Base-by-base conservation (phyloP, 2,797 vertebrate species). In the Acestrorhynchus altus region DNA sequence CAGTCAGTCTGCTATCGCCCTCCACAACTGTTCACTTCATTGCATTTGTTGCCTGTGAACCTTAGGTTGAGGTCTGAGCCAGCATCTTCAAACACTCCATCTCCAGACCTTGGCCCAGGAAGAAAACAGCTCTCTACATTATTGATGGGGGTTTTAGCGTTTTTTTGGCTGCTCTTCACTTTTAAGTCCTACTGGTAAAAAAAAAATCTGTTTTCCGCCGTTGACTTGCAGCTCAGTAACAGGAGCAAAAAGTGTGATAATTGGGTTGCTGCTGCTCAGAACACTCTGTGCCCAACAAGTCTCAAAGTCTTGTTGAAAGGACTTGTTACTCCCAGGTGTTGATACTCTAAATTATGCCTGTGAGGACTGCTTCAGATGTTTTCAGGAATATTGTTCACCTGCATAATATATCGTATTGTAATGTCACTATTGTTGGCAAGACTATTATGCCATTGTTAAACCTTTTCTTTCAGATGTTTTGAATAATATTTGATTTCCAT, bases 171-270 rank as follows among this genome's bases (percentile, higher is more conserved):
- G 15, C n/a, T 70, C 31, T 64, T 35, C 1, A 12, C 47, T 51
- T 75, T 59, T n/a, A 61, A 74, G 24, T 54, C 61, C 61, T 54
- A 74, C 60, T 64, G 65, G 54, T n/a, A n/a, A 70, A 24, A 24
- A 70, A 24, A 22, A 61, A 63, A 57, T 47, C 56, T 49, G n/a
- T n/a, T 51, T 44, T 40, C 49, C 67, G 57, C 42, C 68, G 51
- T 64, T 18, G 28, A 35, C 26, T 42, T 10, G 15, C 57, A 64
- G 72, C 68, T 18, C 35, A 16, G 24, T 22, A 63, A 54, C 49
- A 56, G 31, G 54, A 76, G 59, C 24, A 68, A 70, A 74, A 40
- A 24, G 24, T 74, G 28, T 67, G 49, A 31, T 70, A 64, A 59
- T 51, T 66, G 44, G 46, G 73, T 74, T 59, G 18, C 70, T 74